Evolutionary conservation across 2,888 invertebrate species (phyloP), one percentile per base, ranked within the genome.

Genomic region (Carabus problematicus): DNA sequence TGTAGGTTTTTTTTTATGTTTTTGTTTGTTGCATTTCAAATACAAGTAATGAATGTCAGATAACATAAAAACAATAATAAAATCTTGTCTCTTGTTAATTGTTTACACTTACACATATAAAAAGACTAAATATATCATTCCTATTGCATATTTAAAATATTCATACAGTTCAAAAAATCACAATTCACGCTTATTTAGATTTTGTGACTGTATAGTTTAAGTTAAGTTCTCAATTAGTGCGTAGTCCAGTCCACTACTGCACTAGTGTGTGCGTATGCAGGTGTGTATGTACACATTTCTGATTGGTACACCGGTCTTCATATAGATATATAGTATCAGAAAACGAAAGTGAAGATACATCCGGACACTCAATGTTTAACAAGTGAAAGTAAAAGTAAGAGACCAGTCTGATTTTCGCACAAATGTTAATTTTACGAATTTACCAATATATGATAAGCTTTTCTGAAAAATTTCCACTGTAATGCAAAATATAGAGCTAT

Each of bases 131-230:
- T 56, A 47, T 60, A 60, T 68, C 60, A 59, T n/a, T 56, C 43
- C 68, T 68, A 68, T 54, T 68, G 68, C 68, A 52, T 68, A 67
- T 67, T 67, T 64, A 56, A 52, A 67, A 67, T 14, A 52, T 68
- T 68, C 68, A 68, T 60, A 68, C 58, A 40, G 45, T 66, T 66
- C 47, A 29, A 52, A 52, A 59, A 67, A 67, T 67, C 59, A 59
- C 58, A 67, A 59, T 49, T 67, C 52, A 68, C 68, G 60, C 54
- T 43, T 60, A 54, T 59, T 54, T 29, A 29, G 63, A 52, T 40
- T 66, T 43, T 59, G 52, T 18, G 18, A 52, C 18, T 29, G 29
- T 29, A 6, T 29, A 29, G 29, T 29, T 29, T 29, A 29, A 6
- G 6, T 29, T 29, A 29, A 29, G 29, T 29, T 29, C 29, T 29